Conservation (phyloP, 2,888 invertebrate species). For the Altica lythri region DNA sequence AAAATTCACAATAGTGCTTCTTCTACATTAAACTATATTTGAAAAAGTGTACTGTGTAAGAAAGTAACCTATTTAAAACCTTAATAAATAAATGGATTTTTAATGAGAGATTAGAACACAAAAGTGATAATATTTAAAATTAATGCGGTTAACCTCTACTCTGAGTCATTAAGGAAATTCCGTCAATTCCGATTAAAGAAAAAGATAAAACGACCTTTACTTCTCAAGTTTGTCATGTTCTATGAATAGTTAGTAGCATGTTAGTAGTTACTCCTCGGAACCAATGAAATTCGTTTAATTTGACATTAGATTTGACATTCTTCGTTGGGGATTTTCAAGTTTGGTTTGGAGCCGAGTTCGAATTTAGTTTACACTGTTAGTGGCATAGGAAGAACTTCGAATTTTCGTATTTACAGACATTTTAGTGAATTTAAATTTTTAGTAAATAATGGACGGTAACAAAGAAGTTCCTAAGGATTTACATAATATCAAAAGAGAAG, state of each 20-base stretch:
- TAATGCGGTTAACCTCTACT: too few species aligned
- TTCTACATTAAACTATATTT: too few species aligned
- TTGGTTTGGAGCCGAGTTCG: constrained; percentile 23
- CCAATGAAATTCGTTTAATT: constrained; percentile 12
- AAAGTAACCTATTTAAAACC: too few species aligned
- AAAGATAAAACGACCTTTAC: too few species aligned
- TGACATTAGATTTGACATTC: constrained; percentile 11
- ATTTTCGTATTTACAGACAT: constrained; percentile 3
- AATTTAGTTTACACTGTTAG: constrained; percentile 22
- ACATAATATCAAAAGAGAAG: constrained; percentile 58
- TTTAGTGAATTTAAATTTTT: constrained; percentile 5
- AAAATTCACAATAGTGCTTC: too few species aligned
- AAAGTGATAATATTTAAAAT: too few species aligned
- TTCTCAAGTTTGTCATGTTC: neutral
- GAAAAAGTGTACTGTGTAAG: too few species aligned
- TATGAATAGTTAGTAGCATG: neutral
- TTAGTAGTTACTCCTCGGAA: too few species aligned
- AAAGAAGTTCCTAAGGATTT: constrained; percentile 28
- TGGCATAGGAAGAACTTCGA: constrained; percentile 11
- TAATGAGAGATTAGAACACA: too few species aligned
- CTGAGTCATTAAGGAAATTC: neutral
- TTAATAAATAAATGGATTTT: too few species aligned
- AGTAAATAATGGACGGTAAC: constrained; percentile 30
- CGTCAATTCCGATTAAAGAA: neutral
- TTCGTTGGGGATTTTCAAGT: constrained; percentile 25